Conservation (phyloP, 1,140 invertebrate genomes). For the Drosophila pallidifrons region DNA sequence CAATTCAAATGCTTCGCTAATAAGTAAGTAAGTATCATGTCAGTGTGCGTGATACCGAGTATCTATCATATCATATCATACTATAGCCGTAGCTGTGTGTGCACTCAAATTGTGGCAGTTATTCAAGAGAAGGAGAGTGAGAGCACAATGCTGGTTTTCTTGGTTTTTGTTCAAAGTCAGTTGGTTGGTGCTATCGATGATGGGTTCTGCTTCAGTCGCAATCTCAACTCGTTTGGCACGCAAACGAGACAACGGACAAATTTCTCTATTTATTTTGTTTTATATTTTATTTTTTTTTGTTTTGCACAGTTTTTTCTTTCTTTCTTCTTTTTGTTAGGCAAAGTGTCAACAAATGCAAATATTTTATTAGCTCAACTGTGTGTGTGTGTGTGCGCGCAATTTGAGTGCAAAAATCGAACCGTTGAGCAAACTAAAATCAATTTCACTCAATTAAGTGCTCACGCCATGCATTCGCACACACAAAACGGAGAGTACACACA, state of each 20-base stretch:
- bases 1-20: conserved; percentile 59
- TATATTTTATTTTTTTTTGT: too few relatives aligned
- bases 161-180: too few relatives aligned
- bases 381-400: conserved; percentile 25
- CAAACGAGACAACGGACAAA: conserved; percentile 44
- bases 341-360: conserved; percentile 45
- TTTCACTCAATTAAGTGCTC: conserved; percentile 75
- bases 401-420: conserved; percentile 49
- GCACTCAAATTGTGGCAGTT: conserved; percentile 21
- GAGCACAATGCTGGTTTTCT: conserved; percentile 6
- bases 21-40: conserved; percentile 20
- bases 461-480: conserved; percentile 26
- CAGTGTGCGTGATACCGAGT: conserved; percentile 22
- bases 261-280: conserved; percentile 8
- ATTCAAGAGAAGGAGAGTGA: not conserved
- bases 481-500: not conserved
- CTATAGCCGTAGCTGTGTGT: not conserved
- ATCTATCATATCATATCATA: too few relatives aligned
- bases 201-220: conserved; percentile 51
- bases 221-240: conserved; percentile 59
- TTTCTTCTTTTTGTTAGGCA: not conserved
- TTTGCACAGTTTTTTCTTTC: not conserved
- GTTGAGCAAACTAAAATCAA: conserved; percentile 73
- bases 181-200: conserved; percentile 27
- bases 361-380: conserved; percentile 24